Evolutionary conservation across 2,888 invertebrate genomes (phyloP).

Genomic region (Apodemia hepburni): DNA sequence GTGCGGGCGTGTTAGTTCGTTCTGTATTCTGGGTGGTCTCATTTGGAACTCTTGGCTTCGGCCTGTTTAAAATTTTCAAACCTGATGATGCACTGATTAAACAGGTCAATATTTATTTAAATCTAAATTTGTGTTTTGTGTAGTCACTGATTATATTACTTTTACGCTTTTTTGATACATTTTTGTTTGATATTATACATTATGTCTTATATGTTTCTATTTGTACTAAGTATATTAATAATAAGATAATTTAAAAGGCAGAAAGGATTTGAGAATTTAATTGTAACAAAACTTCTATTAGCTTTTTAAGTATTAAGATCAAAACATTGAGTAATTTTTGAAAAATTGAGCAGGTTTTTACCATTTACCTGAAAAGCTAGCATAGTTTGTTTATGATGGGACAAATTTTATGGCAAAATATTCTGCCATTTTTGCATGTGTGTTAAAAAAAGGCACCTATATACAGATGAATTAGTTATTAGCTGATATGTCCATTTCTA

Average conservation of each 20-base stretch:
- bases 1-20: conserved; percentile 58
- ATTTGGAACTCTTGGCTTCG: conserved; percentile 81
- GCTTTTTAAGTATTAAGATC: too few species aligned
- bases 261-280: too few species aligned
- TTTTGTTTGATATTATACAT: background rate
- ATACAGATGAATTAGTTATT: too few species aligned
- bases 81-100: conserved; percentile 76
- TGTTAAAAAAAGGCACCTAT: too few species aligned
- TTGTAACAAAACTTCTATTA: too few species aligned
- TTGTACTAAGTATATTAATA: background rate
- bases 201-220: background rate
- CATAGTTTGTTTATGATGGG: too few species aligned
- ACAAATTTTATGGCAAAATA: too few species aligned
- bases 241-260: background rate
- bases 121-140: conserved; percentile 35
- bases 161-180: conserved; percentile 4
- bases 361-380: too few species aligned
- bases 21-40: conserved; percentile 80
- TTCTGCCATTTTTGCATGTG: too few species aligned
- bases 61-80: conserved; percentile 77
- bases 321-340: too few species aligned
- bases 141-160: conserved; percentile 35
- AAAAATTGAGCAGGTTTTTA: too few species aligned
- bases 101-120: conserved; percentile 60
- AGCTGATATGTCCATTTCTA: too few species aligned